These are phyloP conservation scores for Drosophila peninsularis DNA, from an alignment of 2,888 invertebrate species.

Conservation along the genomic window DNA sequence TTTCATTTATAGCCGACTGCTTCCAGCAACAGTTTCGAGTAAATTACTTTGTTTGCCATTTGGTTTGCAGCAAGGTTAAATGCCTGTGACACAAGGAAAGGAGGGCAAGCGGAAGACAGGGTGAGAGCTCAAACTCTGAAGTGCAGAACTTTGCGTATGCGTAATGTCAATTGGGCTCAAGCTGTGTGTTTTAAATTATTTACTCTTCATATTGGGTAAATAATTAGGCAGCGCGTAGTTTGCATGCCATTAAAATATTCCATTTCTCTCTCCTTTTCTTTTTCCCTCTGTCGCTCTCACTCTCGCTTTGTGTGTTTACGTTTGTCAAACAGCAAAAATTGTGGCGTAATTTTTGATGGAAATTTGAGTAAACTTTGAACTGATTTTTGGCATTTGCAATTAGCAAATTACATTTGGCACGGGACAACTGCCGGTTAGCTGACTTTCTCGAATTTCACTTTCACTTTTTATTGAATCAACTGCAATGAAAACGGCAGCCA, in stretches of 20 bases:
- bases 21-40: conserved; percentile 20
- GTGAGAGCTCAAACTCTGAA: conserved; percentile 32
- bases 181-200: conserved; percentile 10
- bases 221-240: conserved; percentile 42
- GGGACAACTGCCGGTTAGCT: conserved; percentile 21
- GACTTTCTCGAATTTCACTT: conserved; percentile 34
- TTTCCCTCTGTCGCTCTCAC: too few species aligned
- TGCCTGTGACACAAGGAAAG: conserved; percentile 51
- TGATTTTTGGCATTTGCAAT: conserved; percentile 54
- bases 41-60: conserved; percentile 56
- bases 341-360: conserved; percentile 36
- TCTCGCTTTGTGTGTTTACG: conserved; percentile 24
- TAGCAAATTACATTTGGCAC: conserved; percentile 31
- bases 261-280: too few species aligned
- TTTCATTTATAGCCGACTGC: conserved; percentile 4
- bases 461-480: conserved; percentile 19
- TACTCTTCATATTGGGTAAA: conserved; percentile 35
- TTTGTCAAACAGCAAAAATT: conserved; percentile 38
- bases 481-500: conserved; percentile 10
- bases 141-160: conserved; percentile 30
- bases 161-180: conserved; percentile 30
- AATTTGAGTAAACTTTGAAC: conserved; percentile 31
- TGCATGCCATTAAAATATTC: conserved; percentile 29
- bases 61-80: conserved; percentile 72
- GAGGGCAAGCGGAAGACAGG: neutral